Evolutionary conservation across 2,797 vertebrate genomes (phyloP), one percentile per base, ranked within the genome.

Genomic region (Morelia viridis): DNA sequence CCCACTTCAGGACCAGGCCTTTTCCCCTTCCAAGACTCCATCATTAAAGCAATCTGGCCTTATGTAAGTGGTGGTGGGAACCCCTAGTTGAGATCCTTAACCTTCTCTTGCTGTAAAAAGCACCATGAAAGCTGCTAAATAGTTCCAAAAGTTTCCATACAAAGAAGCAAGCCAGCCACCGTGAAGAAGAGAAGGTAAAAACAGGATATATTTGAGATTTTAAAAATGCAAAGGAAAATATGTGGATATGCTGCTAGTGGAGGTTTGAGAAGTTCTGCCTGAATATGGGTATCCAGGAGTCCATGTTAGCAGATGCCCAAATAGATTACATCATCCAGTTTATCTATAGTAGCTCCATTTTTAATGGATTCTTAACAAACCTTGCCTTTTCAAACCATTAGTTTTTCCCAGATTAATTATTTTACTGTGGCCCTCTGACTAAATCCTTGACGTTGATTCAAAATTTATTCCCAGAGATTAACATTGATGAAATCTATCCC

Each of bases 71-170:
- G 15, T 17, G 56, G 17, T 68, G 53, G 87, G 80, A 31, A 13
- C 35, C n/a, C 62, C 35, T 41, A 46, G 24, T 64, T 68, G 35
- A 89, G 35, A 41, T 46, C 61, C 19, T 85, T 41, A 41, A 92
- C 91, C 87, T 88, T 91, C 24, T 68, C 26, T 5, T 26, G n/a
- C 71, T 61, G 60, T 80, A 84, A 87, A 91, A 88, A 13, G 24
- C 10, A 3, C 6, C 17, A 9, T 1, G 31, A 17, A 41, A 57
- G 5, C 60, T 65, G 7, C 22, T 26, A 87, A 87, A 92, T 90
- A 76, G 35, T 61, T 60, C 41, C 19, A 61, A 64, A 85, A 31
- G 24, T 85, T 89, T 87, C 64, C 83, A 76, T 19, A 24, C 35
- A 13, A 53, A 88, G 8, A 57, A 88, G 85, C 31, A 71, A 71